Evolutionary conservation across 1,140 invertebrate species (phyloP), one percentile per base, ranked within the genome.

Genomic region (Drosophila aff.): DNA sequence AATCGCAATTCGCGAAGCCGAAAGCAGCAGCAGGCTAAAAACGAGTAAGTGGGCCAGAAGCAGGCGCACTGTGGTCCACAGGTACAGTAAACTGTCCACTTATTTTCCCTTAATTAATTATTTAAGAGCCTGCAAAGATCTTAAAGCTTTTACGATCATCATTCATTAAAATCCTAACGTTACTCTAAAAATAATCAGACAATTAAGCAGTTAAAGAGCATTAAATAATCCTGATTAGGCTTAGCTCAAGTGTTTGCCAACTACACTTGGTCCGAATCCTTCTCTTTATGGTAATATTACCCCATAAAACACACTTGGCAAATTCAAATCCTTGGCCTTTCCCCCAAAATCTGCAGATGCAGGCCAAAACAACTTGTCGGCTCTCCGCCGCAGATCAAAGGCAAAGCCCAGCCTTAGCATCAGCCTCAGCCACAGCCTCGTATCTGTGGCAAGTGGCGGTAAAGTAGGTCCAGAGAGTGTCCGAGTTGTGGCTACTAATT

Each of bases 351-450:
- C 23, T 36, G 18, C 16, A 68, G 31, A 69, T 55, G 38, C 33
- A 50, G 74, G 23, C 38, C 57, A 58, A 49, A 50, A 28, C 52
- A 10, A 73, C 69, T 72, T 44, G 67, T 63, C 82, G 85, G 84
- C 84, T 82, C 82, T 87, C 68, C 47, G 66, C 13, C 15, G 57
- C 67, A 86, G 85, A 91, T 89, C 86, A 89, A 87, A 87, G 85
- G 64, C 73, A 10, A 21, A 55, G 13, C 13, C 13, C 41, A 33
- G 31, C 31, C 3, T 36, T 10, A 16, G 16, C 28, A 16, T 38
- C 41, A 33, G 31, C 31, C 3, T 13, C 33, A 36, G 33, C 31
- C 31, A 3, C 31, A 10, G 68, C 47, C 16, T 46, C 57, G 73
- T 74, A 82, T 73, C 80, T 86, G 74, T 84, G 80, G 84, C 83